Conservation (phyloP, 35 echinoderm and acorn worm species). For the Lytechinus variegatus region DNA sequence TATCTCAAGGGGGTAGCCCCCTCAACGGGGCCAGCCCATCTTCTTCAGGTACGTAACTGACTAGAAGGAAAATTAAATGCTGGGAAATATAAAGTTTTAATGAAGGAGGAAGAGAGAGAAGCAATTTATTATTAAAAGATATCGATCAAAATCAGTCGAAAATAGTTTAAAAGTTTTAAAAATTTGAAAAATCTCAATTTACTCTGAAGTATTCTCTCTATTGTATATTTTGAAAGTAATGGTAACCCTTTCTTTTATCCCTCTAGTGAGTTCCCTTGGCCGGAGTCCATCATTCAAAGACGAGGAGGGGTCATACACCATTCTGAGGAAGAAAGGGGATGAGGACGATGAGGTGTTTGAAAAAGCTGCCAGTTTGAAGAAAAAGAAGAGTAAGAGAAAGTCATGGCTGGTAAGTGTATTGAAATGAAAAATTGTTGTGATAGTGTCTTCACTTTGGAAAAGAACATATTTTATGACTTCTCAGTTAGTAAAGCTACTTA, state of each 20-base stretch:
- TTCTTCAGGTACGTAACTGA: background rate
- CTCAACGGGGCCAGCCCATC: conserved; percentile 15
- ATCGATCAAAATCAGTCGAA: too few relatives aligned
- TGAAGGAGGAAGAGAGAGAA: too few relatives aligned
- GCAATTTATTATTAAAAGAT: too few relatives aligned
- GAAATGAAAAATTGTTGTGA: background rate
- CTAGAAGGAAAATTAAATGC: too few relatives aligned
- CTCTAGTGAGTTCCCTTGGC: background rate
- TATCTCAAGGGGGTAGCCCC: conserved; percentile 22
- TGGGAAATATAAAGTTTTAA: too few relatives aligned
- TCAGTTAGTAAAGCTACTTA: too few relatives aligned
- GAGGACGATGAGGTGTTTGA: conserved; percentile 79
- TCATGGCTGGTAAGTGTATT: conserved; percentile 47
- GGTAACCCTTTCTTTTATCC: conserved; percentile 19
- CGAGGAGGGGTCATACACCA: conserved; percentile 59
- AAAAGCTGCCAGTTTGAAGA: conserved; percentile 41
- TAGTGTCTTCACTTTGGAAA: background rate
- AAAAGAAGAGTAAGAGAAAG: conserved; percentile 64
- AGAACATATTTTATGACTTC: too few relatives aligned
- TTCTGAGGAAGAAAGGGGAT: conserved; percentile 77
- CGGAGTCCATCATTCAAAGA: conserved; percentile 48
- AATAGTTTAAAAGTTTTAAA: too few relatives aligned
- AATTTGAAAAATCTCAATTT: too few relatives aligned
- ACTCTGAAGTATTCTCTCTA: too few relatives aligned
- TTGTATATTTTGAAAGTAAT: background rate